Evolutionary conservation across 2,888 invertebrate species (phyloP), one percentile per base, ranked within the genome.

Genomic region (Drosophila birchii): DNA sequence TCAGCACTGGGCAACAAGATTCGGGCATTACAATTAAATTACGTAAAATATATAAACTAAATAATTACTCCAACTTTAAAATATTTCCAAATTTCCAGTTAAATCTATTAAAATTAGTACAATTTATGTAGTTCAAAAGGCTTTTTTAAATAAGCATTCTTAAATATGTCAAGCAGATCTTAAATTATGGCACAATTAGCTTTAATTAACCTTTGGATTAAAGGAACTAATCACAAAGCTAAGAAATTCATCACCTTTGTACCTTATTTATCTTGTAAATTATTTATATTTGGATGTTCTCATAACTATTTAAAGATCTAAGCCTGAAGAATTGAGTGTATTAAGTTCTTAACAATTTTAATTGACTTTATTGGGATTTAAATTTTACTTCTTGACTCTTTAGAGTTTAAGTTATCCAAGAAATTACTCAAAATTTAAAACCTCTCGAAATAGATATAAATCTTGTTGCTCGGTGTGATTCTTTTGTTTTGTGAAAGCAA

Each of bases 381-480:
- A 11, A 34, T 11, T 12, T 2, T 11, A 32, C 11, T 32, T 32
- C 9, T 32, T 32, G 18, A 7, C 6, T 1, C 29, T 7, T 6
- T 7, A 8, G 29, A 29, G 29, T 43, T n/a, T 5, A 0, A 45
- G 5, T 26, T 26, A 11, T 26, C 16, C 6, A 6, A n/a, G 1
- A n/a, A 29, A 12, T 12, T 6, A 47, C 3, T 29, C 11, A 12
- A 12, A 29, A 12, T n/a, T 47, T 0, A 0, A 47, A n/a, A 2
- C 26, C 11, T 29, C 6, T 5, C 3, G 2, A 5, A 3, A 2
- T 9, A 5, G 5, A 9, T 16, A 23, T 29, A n/a, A 54, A 51
- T 69, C 66, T 76, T 83, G 86, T 76, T 88, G 81, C 81, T 63
- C 51, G 74, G 71, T 86, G 83, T 23, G 41, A 26, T 62, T 57